phyloP scores from a whole-genome alignment of 2,888 invertebrate species.

The Lepas anatifera region DNA sequence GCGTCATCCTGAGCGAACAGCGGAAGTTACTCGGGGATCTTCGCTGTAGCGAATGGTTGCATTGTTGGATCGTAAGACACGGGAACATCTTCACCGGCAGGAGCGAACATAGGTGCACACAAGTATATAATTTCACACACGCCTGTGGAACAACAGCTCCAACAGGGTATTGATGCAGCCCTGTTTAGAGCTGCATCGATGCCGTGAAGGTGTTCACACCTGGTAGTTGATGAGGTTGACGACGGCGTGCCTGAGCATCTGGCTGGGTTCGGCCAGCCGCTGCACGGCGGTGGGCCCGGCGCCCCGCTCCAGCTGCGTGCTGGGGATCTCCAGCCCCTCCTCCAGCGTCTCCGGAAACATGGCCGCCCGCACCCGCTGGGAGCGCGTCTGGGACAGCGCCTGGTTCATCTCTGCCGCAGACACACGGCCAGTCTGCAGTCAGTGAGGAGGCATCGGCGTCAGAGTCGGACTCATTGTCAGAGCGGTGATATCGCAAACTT shows the following conservation, averaged over 20 bases:
- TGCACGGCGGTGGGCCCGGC: constrained; percentile 96
- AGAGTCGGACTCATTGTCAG: no score
- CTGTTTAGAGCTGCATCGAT: constrained; percentile 17
- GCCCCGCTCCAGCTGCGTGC: constrained; percentile 87
- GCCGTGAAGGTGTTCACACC: constrained; percentile 29
- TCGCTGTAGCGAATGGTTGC: no score
- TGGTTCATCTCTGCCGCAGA: constrained; percentile 70
- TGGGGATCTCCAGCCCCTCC: constrained; percentile 93
- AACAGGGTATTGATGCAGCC: no score
- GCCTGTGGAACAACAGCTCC: no score
- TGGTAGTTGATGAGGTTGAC: constrained; percentile 97
- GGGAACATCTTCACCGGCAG: no score
- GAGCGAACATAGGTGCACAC: no score
- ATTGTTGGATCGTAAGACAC: no score
- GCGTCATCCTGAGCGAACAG: constrained; percentile 89
- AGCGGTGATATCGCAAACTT: no score
- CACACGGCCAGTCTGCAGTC: no score
- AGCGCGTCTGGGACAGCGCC: constrained; percentile 88
- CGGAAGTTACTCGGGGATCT: no score
- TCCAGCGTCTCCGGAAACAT: constrained; percentile 99
- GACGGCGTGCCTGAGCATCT: constrained; percentile 67
- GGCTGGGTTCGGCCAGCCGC: constrained; percentile 84
- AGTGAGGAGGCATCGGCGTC: neutral
- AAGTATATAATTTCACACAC: no score
- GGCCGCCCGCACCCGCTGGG: constrained; percentile 92